Evolutionary conservation across 37 sponge, comb jelly and placozoan species (phyloP), one percentile per base, ranked within the genome.

Genomic region (Amphimedon queenslandica): DNA sequence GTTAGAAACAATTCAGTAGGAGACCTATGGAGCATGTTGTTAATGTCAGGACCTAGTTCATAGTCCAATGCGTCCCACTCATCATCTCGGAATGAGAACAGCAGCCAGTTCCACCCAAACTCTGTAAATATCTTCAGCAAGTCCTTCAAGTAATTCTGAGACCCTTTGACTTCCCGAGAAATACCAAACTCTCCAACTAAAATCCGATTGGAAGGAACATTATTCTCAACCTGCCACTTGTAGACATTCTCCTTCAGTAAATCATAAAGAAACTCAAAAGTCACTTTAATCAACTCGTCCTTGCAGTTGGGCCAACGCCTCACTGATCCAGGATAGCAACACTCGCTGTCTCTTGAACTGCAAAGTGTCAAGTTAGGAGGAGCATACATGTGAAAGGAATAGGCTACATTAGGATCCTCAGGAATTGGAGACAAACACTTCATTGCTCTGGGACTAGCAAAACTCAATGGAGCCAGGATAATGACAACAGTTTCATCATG

Each of bases 41-140:
- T 40, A 1, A 20, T 57, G 37, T 83, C 71, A 42, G 64, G n/a
- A 1, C 84, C 84, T 2, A 83, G 61, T 42, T 83, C 84, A 41
- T 83, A 83, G 66, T 83, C 84, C 47, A 83, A 28, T 35, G 77
- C 71, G 58, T 83, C 75, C 84, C 84, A 83, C 42, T 83, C 84
- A 18, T 80, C 77, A 41, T 83, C 84, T 37, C 84, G 30, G 37
- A 70, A 83, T 16, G 84, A 83, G 47, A 76, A 83, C 21, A 83
- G 66, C 25, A 75, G 70, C 84, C 84, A 83, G 38, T 72, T 77
- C 84, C 84, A 83, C 8, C 67, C 57, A 65, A 55, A 69, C 58
- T 70, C 67, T 8, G 20, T 1, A 58, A 83, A 83, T 28, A 83
- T 69, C 23, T 35, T 72, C n/a, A 77, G 41, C 36, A 83, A 29